Evolutionary conservation across 2,797 vertebrate species (phyloP).

Genomic region (Catamblyrhynchus diadema): DNA sequence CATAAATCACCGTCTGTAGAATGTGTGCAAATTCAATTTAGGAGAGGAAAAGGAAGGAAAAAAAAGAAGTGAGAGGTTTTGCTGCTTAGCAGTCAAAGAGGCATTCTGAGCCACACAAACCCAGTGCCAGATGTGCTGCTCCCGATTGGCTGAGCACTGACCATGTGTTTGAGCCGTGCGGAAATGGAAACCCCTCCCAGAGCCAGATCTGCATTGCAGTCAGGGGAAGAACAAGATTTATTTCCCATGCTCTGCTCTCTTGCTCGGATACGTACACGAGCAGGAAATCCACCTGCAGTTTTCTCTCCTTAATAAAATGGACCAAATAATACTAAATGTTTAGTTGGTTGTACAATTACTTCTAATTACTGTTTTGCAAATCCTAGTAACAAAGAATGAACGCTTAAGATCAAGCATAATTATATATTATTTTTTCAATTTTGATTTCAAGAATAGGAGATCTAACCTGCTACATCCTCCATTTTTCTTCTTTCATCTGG

Average conservation of each 20-base stretch:
- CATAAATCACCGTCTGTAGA: not conserved
- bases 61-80: not conserved
- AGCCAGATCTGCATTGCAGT: conserved; percentile 72
- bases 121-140: conserved; percentile 16
- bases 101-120: not conserved
- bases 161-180: not conserved
- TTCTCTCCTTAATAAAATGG: not conserved
- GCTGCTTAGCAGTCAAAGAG: not conserved
- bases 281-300: conserved; percentile 24
- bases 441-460: not conserved
- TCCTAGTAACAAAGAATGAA: not conserved
- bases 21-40: conserved; percentile 9
- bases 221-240: conserved; percentile 49
- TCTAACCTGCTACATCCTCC: not conserved
- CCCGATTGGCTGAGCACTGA: conserved; percentile 41
- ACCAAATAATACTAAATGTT: not conserved
- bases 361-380: not conserved
- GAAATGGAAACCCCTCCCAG: conserved; percentile 43
- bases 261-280: not conserved
- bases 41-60: not conserved
- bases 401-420: not conserved
- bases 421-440: not conserved
- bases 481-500: not conserved
- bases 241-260: not conserved
- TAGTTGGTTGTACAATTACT: not conserved